A percentile compares a stretch with the other conserved stretches of the same genome.
phyloP scores from a whole-genome alignment of 1,140 invertebrate genomes.

The Bactericera cockerelli region DNA sequence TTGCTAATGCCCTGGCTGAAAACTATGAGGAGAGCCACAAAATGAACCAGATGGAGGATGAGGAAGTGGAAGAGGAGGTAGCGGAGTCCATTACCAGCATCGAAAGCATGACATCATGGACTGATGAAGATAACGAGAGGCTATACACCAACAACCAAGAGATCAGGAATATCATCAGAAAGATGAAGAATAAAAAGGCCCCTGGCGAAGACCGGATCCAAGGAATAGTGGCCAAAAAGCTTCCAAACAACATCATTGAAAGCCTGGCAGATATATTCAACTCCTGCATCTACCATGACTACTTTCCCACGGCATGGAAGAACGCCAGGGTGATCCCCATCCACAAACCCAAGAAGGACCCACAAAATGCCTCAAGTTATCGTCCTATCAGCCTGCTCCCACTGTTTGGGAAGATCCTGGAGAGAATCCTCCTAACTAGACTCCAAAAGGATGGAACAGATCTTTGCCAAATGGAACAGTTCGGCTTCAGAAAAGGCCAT shows the following conservation, averaged over 20 bases:
- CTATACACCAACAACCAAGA: background rate
- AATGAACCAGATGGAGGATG: too few species aligned
- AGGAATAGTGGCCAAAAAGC: slow-evolving; percentile 20
- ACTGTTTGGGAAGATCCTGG: slow-evolving; percentile 6
- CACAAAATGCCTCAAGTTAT: background rate
- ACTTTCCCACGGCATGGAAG: slow-evolving; percentile 24
- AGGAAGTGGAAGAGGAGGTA: too few species aligned
- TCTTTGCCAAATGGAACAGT: background rate
- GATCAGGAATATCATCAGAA: background rate
- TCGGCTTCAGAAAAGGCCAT: background rate
- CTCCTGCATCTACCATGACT: slow-evolving; percentile 19
- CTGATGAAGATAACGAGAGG: too few species aligned
- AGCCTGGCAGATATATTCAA: slow-evolving; percentile 25
- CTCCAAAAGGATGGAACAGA: background rate
- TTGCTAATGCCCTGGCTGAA: background rate
- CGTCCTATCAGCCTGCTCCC: slow-evolving; percentile 12
- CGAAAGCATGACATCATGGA: too few species aligned
- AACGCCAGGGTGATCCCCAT: slow-evolving; percentile 16
- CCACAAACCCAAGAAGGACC: slow-evolving; percentile 8
- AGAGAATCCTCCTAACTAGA: slow-evolving; percentile 3
- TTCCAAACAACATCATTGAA: slow-evolving; percentile 20
- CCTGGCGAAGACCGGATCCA: slow-evolving; percentile 23
- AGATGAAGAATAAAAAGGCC: slow-evolving; percentile 21
- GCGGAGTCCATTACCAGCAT: too few species aligned
- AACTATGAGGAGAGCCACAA: background rate